phyloP scores from a whole-genome alignment of 2,113 vertebrate species.

The Apistogramma diplotaenia region DNA sequence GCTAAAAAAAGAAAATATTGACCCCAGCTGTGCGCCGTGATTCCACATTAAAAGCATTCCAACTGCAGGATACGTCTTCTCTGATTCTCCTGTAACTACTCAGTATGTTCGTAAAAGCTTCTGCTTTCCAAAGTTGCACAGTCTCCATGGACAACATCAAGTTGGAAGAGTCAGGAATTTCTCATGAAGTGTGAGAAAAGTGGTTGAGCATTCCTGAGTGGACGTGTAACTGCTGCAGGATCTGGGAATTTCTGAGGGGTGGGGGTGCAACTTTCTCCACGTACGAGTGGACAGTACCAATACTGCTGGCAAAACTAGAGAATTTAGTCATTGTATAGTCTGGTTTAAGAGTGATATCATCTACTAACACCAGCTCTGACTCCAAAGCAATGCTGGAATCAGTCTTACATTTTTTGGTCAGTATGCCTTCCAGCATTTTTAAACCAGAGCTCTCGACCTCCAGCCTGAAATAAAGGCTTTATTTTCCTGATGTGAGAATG shows the following conservation, averaged over 20 bases:
- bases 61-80: neutral
- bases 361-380: neutral
- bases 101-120: constrained; percentile 9
- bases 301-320: neutral
- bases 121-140: constrained; percentile 23
- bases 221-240: constrained; percentile 34
- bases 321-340: constrained; percentile 14
- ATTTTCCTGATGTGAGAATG: neutral
- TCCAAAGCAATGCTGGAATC: neutral
- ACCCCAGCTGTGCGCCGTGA: neutral
- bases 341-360: constrained; percentile 2
- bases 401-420: neutral
- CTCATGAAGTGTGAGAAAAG: constrained; percentile 59
- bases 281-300: constrained; percentile 9
- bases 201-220: constrained; percentile 47
- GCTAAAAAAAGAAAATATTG: neutral
- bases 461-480: neutral
- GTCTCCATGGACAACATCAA: constrained; percentile 35
- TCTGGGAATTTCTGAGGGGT: neutral
- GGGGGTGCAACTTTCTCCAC: neutral
- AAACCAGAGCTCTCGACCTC: neutral
- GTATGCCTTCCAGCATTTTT: neutral
- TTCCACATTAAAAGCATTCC: neutral
- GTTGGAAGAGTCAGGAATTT: constrained; percentile 15
- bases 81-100: constrained; percentile 25